Evolutionary conservation across 1,140 invertebrate species (phyloP), one percentile per base, ranked within the genome.

Genomic region (Andrena cerasifolii): DNA sequence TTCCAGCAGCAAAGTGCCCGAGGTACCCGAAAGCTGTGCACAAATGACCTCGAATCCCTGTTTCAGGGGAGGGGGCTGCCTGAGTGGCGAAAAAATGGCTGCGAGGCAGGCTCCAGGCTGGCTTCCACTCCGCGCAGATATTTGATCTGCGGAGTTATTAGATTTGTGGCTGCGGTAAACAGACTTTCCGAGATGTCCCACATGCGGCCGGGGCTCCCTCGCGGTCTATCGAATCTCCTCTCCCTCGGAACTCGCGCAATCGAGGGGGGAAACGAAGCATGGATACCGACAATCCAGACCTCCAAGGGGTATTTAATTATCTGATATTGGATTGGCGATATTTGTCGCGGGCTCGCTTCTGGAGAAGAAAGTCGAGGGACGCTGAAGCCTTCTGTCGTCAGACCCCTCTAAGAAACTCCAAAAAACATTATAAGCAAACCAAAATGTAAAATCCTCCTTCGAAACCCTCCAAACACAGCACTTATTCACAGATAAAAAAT

Each of bases 131-230:
- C 45, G 72, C 43, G 31, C 51, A 80, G 73, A 84, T 87, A 87
- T 87, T 87, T 87, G 86, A 86, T 82, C 79, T 79, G 43, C 63
- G 47, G 62, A 63, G 65, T 88, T 89, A 89, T 89, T 89, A 87
- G 83, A 87, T 87, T 87, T 84, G 67, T 49, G 72, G 40, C 83
- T 71, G 61, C 43, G 59, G 87, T 87, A 89, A 89, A 89, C 85
- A 88, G 78, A 75, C 79, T 88, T 87, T 87, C 71, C 72, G 53
- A 40, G 63, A 40, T 28, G 40, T 24, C 36, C 66, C 67, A 85
- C 73, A 85, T 73, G 82, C 54, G 65, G 49, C 47, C 61, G 47
- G 33, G 62, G 53, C 58, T 53, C 49, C 49, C 36, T n/a, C 31
- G 26, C 53, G 33, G 49, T 84, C 79, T 68, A 74, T 84, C 83